phyloP scores from a whole-genome alignment of 2,888 invertebrate genomes.

The Galerucella nymphaeae region DNA sequence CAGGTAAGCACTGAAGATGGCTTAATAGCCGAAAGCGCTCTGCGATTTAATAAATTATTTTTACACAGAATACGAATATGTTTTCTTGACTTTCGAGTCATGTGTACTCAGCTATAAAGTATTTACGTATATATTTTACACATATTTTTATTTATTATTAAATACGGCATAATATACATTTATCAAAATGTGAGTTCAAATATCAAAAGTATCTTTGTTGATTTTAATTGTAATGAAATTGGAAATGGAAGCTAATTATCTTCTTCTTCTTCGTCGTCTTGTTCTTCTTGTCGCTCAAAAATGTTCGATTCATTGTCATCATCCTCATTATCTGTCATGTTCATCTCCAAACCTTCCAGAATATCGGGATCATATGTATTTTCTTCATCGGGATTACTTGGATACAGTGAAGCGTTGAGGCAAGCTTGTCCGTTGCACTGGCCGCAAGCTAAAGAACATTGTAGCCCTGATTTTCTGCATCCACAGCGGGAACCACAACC shows the following conservation, averaged over 20 bases:
- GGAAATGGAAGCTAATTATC: conserved; percentile 1
- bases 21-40: no score
- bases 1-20: no score
- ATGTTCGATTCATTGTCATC: conserved; percentile 30
- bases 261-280: conserved; percentile 5
- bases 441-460: conserved; percentile 14
- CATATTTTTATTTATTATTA: neutral
- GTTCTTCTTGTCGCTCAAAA: conserved; percentile 10
- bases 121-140: no score
- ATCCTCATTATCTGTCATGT: conserved; percentile 33
- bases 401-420: neutral
- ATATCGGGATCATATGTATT: conserved; percentile 41
- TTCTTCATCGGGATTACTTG: conserved; percentile 17
- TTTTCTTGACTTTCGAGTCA: no score
- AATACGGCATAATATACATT: neutral
- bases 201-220: conserved; percentile 1
- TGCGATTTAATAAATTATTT: no score
- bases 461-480: conserved; percentile 53
- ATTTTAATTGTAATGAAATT: conserved; percentile 1
- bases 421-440: conserved; percentile 19
- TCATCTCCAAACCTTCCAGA: conserved; percentile 39
- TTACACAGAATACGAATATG: no score
- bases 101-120: no score
- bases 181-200: neutral
- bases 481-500: conserved; percentile 44